phyloP scores from a whole-genome alignment of 2,113 vertebrate genomes.

The Malurus cyaneus region DNA sequence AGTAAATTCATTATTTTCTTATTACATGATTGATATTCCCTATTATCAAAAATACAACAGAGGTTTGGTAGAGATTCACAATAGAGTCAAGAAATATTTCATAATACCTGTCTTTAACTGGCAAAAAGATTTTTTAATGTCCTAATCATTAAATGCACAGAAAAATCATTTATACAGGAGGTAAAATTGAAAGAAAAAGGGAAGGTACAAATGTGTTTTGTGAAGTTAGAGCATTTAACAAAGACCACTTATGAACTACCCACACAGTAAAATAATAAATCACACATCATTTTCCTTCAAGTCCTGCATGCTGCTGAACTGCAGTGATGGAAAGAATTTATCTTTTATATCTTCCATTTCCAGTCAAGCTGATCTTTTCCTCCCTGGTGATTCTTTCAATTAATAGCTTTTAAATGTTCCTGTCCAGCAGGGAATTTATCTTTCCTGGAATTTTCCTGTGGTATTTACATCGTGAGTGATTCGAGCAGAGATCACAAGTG shows the following conservation, averaged over 20 bases:
- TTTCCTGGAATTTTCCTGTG: not conserved
- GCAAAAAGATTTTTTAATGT: not conserved
- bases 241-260: not conserved
- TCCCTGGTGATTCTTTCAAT: not conserved
- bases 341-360: conserved; percentile 8
- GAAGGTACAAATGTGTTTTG: not conserved
- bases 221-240: not conserved
- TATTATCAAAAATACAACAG: not conserved
- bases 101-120: not conserved
- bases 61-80: not conserved
- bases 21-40: not conserved
- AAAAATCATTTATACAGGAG: not conserved
- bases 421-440: not conserved
- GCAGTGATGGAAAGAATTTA: not conserved
- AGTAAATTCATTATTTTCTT: not conserved
- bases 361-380: not conserved
- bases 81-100: not conserved
- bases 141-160: not conserved
- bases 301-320: not conserved
- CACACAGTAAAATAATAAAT: not conserved
- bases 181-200: not conserved
- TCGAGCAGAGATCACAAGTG: not conserved
- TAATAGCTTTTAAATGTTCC: not conserved
- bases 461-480: not conserved
- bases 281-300: not conserved